Conservation (phyloP, 2,113 vertebrate genomes). For the Istiophorus platypterus region DNA sequence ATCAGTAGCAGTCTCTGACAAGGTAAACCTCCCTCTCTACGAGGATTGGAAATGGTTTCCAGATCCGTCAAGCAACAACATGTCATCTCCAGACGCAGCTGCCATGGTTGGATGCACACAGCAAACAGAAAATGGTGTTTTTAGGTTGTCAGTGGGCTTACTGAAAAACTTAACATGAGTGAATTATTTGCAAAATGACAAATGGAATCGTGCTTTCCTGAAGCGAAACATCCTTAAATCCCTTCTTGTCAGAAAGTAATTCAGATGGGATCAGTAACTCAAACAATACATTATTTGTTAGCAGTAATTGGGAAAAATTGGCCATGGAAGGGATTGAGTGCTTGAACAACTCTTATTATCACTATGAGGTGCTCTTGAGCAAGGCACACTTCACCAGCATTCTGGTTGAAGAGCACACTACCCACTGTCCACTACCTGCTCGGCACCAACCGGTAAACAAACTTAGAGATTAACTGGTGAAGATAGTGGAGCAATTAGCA, state of each 20-base stretch:
- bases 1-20: slow-evolving; percentile 28
- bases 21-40: slow-evolving; percentile 35
- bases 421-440: no score
- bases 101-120: slow-evolving; percentile 18
- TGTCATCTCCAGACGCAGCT: slow-evolving; percentile 39
- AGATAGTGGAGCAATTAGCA: background rate
- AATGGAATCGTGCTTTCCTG: slow-evolving; percentile 6
- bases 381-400: slow-evolving; percentile 1
- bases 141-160: background rate
- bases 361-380: background rate
- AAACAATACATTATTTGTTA: slow-evolving; percentile 4
- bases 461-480: background rate
- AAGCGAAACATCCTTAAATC: slow-evolving; percentile 11
- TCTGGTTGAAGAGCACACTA: background rate
- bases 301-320: background rate
- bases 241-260: background rate
- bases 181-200: slow-evolving; percentile 25
- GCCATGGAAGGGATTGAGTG: slow-evolving; percentile 2
- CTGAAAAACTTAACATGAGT: slow-evolving; percentile 23
- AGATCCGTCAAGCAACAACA: slow-evolving; percentile 35
- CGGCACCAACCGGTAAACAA: no score
- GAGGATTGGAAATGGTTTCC: slow-evolving; percentile 33
- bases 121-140: slow-evolving; percentile 49
- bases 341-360: background rate
- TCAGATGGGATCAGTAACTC: background rate